Percentiles rank a stretch among this genome's conserved stretches.
These are phyloP conservation scores for Eueides isabella DNA, from an alignment of 1,140 invertebrate species.

Conservation along the genomic window DNA sequence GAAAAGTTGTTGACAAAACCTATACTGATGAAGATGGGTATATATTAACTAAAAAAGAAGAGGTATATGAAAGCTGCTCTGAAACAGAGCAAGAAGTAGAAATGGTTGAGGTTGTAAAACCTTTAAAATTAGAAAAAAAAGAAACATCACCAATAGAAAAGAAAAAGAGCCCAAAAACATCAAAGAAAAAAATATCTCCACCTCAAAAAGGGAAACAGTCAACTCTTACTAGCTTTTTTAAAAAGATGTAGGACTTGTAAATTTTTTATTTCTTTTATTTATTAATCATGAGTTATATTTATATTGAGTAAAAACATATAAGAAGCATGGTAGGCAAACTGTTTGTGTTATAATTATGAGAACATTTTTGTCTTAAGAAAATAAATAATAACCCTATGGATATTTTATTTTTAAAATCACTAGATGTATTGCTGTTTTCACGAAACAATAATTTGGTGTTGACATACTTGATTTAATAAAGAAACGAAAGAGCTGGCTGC, in stretches of 20 bases:
- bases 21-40: constrained; percentile 76
- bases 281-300: constrained; percentile 30
- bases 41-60: constrained; percentile 73
- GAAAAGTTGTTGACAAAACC: constrained; percentile 76
- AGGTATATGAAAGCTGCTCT: constrained; percentile 75
- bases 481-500: too few species aligned
- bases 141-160: constrained; percentile 56
- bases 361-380: neutral
- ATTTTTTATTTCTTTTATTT: constrained; percentile 8
- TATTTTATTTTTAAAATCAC: too few species aligned
- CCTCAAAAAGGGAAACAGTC: constrained; percentile 72
- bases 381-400: neutral
- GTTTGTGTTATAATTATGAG: constrained; percentile 6
- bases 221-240: constrained; percentile 72
- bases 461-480: too few species aligned
- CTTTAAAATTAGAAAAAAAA: constrained; percentile 47
- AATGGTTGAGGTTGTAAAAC: constrained; percentile 36
- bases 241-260: constrained; percentile 49
- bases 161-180: constrained; percentile 40
- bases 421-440: too few species aligned
- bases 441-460: too few species aligned
- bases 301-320: neutral
- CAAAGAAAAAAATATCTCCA: constrained; percentile 64
- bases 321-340: constrained; percentile 2
- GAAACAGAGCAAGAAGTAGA: constrained; percentile 62